phyloP scores from a whole-genome alignment of 2,888 invertebrate species.

The Synanthedon vespiformis region DNA sequence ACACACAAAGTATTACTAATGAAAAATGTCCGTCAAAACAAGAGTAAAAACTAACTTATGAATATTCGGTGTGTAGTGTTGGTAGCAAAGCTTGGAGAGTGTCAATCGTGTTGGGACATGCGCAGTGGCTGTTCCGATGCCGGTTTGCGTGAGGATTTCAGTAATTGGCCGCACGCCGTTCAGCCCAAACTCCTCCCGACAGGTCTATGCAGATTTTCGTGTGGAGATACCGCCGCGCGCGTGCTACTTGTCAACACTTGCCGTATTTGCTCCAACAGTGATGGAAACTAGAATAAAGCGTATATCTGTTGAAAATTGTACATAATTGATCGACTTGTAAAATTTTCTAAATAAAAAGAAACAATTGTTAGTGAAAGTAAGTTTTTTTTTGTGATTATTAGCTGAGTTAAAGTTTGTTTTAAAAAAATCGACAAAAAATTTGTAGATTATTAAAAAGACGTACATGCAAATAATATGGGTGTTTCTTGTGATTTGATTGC shows the following conservation, averaged over 20 bases:
- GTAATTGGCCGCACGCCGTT: slow-evolving; percentile 58
- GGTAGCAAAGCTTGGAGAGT: slow-evolving; percentile 38
- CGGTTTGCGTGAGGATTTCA: slow-evolving; percentile 42
- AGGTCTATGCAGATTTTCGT: slow-evolving; percentile 18
- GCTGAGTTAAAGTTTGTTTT: not conserved
- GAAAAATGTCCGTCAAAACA: slow-evolving; percentile 42
- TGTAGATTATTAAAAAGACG: not conserved
- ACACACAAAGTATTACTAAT: not conserved
- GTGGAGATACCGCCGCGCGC: slow-evolving; percentile 16
- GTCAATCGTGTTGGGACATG: slow-evolving; percentile 53
- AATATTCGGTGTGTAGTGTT: slow-evolving; percentile 40
- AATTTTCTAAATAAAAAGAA: slow-evolving; percentile 1
- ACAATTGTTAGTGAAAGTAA: not conserved
- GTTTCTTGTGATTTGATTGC: not conserved
- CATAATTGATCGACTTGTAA: slow-evolving; percentile 1
- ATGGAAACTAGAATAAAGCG: slow-evolving; percentile 16
- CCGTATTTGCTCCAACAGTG: slow-evolving; percentile 8
- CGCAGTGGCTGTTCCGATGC: slow-evolving; percentile 34
- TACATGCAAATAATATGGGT: not conserved
- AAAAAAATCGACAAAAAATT: not conserved
- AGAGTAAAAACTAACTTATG: slow-evolving; percentile 60
- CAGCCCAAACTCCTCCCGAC: slow-evolving; percentile 13
- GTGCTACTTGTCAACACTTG: slow-evolving; percentile 18
- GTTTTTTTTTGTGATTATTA: not conserved
- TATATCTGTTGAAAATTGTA: slow-evolving; percentile 1